These are phyloP conservation scores for Belonocnema kinseyi DNA, from an alignment of 1,140 invertebrate species.

Conservation along the genomic window DNA sequence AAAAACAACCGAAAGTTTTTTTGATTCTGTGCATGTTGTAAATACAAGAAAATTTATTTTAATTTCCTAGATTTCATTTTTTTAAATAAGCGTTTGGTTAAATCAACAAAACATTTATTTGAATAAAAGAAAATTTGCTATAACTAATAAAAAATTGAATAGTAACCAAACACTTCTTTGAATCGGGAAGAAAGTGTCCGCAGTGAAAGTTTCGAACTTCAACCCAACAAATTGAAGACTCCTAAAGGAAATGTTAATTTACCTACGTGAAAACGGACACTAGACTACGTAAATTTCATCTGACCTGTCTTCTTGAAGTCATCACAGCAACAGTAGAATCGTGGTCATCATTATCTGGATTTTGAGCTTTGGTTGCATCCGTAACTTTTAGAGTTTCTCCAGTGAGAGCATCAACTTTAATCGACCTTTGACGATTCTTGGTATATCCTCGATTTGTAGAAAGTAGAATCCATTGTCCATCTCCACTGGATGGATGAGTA, in stretches of 20 bases:
- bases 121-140: too few species aligned
- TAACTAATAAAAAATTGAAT: too few species aligned
- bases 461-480: constrained; percentile 85
- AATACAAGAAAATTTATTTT: too few species aligned
- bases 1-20: too few species aligned
- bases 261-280: constrained; percentile 5
- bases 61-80: too few species aligned
- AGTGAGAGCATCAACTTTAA: constrained; percentile 72
- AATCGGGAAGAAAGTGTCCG: too few species aligned
- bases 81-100: too few species aligned
- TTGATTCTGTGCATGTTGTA: too few species aligned
- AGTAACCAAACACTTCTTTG: too few species aligned
- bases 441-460: constrained; percentile 86
- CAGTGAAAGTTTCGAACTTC: neutral
- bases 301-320: constrained; percentile 72
- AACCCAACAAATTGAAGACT: neutral
- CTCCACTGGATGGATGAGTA: constrained; percentile 79
- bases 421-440: constrained; percentile 70
- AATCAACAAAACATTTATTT: too few species aligned
- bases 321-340: constrained; percentile 59
- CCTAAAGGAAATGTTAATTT: constrained; percentile 17
- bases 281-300: constrained; percentile 40
- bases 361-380: constrained; percentile 46
- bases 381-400: constrained; percentile 71
- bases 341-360: constrained; percentile 36